Conservation (phyloP, 1,140 invertebrate species). For the Sminthurinus signatus region DNA sequence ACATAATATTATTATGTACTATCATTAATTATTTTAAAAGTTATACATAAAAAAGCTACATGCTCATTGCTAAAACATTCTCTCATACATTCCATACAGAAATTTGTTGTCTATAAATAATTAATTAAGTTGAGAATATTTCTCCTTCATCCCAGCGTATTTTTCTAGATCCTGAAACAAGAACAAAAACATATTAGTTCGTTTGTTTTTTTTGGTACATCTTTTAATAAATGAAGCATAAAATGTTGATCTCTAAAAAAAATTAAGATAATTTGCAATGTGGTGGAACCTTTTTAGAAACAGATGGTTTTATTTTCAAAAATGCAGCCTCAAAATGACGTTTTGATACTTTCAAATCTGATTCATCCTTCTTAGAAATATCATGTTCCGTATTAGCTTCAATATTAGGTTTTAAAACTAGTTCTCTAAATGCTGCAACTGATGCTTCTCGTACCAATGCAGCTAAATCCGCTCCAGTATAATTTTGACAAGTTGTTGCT, state of each 20-base stretch:
- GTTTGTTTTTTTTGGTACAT: no score
- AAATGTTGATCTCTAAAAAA: background rate
- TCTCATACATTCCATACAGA: no score
- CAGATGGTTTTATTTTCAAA: conserved; percentile 69
- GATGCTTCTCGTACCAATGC: conserved; percentile 77
- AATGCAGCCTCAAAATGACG: conserved; percentile 60
- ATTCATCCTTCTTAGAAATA: conserved; percentile 50
- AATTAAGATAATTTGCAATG: background rate
- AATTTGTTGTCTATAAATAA: no score
- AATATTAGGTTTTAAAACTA: conserved; percentile 48
- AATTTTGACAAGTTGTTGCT: conserved; percentile 62
- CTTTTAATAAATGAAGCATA: no score
- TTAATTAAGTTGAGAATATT: conserved; percentile 37
- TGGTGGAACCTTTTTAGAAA: conserved; percentile 58
- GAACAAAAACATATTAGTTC: conserved; percentile 11
- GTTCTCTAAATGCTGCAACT: conserved; percentile 64
- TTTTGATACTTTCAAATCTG: conserved; percentile 47
- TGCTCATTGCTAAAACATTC: no score
- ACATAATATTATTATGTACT: no score
- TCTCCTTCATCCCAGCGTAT: conserved; percentile 52
- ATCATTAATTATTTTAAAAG: no score
- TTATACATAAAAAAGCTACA: no score
- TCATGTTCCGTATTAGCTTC: no score
- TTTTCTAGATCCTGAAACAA: conserved; percentile 49
- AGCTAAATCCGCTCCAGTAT: conserved; percentile 87